Percentiles rank a stretch among this genome's conserved stretches.
Conservation (phyloP, 2,797 vertebrate genomes). For the Gymnoscopelus microlampas region DNA sequence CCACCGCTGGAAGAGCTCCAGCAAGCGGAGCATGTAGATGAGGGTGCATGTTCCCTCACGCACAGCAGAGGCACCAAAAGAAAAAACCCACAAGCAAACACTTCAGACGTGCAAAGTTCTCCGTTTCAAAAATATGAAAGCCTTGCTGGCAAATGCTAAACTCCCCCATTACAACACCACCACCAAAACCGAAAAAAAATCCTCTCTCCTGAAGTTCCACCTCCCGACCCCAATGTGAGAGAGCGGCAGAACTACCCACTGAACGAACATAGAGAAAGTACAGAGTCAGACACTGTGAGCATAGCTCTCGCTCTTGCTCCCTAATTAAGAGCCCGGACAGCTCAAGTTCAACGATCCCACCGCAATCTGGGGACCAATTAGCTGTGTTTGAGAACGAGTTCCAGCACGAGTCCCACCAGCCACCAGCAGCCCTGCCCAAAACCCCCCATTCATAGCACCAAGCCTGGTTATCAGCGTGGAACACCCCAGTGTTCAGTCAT, state of each 20-base stretch:
- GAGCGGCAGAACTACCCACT: background rate
- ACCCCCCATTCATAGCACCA: conserved; percentile 43
- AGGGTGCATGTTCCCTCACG: too few species aligned
- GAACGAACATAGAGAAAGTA: conserved; percentile 19
- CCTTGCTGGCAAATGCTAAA: too few species aligned
- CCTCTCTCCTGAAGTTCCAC: too few species aligned
- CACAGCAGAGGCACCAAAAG: too few species aligned
- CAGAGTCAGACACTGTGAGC: conserved; percentile 7
- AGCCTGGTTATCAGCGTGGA: conserved; percentile 53
- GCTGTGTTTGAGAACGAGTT: conserved; percentile 53
- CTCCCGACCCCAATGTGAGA: too few species aligned
- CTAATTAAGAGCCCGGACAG: conserved; percentile 73
- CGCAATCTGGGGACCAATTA: conserved; percentile 81
- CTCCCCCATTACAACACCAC: too few species aligned
- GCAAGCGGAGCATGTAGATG: too few species aligned
- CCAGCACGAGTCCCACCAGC: conserved; percentile 25
- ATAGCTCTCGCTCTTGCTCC: conserved; percentile 20
- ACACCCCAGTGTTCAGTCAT: conserved; percentile 32
- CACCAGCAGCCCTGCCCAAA: background rate
- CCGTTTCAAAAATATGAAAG: too few species aligned
- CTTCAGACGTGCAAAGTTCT: too few species aligned
- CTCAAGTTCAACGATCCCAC: conserved; percentile 59
- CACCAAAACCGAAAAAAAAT: too few species aligned
- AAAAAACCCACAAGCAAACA: too few species aligned
- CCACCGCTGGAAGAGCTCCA: too few species aligned